Base-by-base conservation (phyloP, 2,113 vertebrate species). In the Casuarius casuarius region DNA sequence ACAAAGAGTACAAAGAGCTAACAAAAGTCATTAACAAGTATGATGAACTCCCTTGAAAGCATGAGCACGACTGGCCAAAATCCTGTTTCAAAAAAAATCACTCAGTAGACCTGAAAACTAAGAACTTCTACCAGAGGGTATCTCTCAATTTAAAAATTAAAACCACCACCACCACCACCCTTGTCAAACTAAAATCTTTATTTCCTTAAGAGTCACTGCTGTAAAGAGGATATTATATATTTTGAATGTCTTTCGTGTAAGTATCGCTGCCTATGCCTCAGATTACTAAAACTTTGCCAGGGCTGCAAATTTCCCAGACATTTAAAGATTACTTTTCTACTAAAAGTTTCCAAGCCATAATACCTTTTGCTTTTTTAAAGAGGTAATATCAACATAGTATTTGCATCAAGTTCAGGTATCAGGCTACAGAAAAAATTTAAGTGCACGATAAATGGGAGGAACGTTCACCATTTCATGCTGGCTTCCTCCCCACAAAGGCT, bases 121-220 rank as follows among this genome's bases (percentile, higher is more conserved):
- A 79, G 63, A 17, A 13, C 9, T 59, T 40, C 14, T 23, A 48
- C 67, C 21, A 16, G 46, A 70, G 44, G 31, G 14, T 20, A 13
- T 35, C 33, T 71, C 49, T 71, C 33, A 49, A 10, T 23, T n/a
- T 46, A 51, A 71, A 70, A 31, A 68, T 21, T 33, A 9, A 26
- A 35, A 2, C 3, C 1, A 1, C 6, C 25, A 1, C 6, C 25
- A 31, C 12, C 3, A 51, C 38, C 6, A 15, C n/a, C 33, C 14
- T 51, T 51, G 19, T 65, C 12, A 88, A 54, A 2, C 0, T 29
- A 44, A 51, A 26, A 20, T 4, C 20, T 26, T 0, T 15, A 23
- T 76, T 73, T 86, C 19, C 40, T 70, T 61, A 22, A 14, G 49
- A 67, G 42, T 12, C 44, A 90, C 16, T 51, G 21, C 9, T 74